Conservation (phyloP, 2,113 vertebrate genomes). For the Vanacampus margaritifer region DNA sequence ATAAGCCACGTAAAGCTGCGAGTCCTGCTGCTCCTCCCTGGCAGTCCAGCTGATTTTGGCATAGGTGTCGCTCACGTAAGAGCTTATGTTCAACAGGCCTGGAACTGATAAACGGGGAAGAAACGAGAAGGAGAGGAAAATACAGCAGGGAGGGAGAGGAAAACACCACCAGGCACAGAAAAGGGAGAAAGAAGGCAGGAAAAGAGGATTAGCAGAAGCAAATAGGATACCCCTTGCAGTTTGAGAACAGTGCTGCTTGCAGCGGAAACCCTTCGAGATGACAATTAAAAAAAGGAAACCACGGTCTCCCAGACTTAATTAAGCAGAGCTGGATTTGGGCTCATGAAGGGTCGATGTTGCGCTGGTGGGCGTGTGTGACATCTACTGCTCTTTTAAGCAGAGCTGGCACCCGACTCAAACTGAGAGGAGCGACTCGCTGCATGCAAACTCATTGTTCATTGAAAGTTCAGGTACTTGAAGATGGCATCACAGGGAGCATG, state of each 20-base stretch:
- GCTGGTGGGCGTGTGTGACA: slow-evolving; percentile 49
- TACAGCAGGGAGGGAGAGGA: slow-evolving; percentile 33
- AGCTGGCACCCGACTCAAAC: slow-evolving; percentile 29
- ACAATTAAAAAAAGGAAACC: slow-evolving; percentile 55
- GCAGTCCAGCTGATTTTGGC: slow-evolving; percentile 78
- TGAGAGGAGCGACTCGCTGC: slow-evolving; percentile 33
- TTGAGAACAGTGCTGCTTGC: slow-evolving; percentile 46
- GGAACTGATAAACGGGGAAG: slow-evolving; percentile 64
- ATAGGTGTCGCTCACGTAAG: slow-evolving; percentile 74
- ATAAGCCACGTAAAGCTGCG: slow-evolving; percentile 74
- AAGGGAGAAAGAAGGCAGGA: slow-evolving; percentile 43
- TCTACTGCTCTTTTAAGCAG: slow-evolving; percentile 42
- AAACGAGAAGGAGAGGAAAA: slow-evolving; percentile 41
- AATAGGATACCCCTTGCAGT: slow-evolving; percentile 55
- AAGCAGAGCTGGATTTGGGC: slow-evolving; percentile 54
- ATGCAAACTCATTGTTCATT: slow-evolving; percentile 35
- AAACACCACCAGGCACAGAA: slow-evolving; percentile 43
- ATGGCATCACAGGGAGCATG: slow-evolving; percentile 24
- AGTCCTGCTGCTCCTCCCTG: slow-evolving; percentile 60
- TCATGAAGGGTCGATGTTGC: slow-evolving; percentile 47
- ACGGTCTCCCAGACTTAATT: slow-evolving; percentile 50
- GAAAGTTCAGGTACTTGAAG: slow-evolving; percentile 33
- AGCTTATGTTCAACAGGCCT: slow-evolving; percentile 73
- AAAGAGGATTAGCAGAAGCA: slow-evolving; percentile 68
- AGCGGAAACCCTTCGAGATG: slow-evolving; percentile 49